Conservation (phyloP, 2,888 invertebrate genomes). For the Agonopterix subpropinquella region DNA sequence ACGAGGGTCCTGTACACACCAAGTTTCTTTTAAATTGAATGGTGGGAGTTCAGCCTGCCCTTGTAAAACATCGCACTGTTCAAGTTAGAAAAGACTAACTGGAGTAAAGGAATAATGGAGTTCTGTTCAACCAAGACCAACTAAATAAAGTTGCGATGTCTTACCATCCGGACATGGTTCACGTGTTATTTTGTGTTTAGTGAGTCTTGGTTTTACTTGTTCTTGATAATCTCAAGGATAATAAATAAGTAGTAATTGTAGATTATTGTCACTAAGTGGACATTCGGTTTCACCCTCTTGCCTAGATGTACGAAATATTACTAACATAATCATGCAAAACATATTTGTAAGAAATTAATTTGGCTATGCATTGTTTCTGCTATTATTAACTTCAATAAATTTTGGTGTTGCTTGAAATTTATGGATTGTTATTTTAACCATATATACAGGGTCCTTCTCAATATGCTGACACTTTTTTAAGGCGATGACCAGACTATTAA, state of each 20-base stretch:
- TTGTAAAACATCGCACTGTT: slow-evolving; percentile 67
- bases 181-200: slow-evolving; percentile 67
- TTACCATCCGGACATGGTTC: slow-evolving; percentile 41
- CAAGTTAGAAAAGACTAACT: slow-evolving; percentile 73
- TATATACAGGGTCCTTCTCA: too few species aligned
- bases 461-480: too few species aligned
- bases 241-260: slow-evolving; percentile 17
- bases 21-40: slow-evolving; percentile 75
- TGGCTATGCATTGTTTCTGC: slow-evolving; percentile 56
- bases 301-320: slow-evolving; percentile 22
- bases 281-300: slow-evolving; percentile 25
- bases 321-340: not conserved
- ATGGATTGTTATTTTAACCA: slow-evolving; percentile 16
- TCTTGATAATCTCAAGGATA: slow-evolving; percentile 47
- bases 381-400: slow-evolving; percentile 52
- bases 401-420: slow-evolving; percentile 59
- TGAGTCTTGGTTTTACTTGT: slow-evolving; percentile 75
- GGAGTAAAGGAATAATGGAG: slow-evolving; percentile 71
- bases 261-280: slow-evolving; percentile 20
- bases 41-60: slow-evolving; percentile 69
- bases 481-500: too few species aligned
- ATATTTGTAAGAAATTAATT: slow-evolving; percentile 22
- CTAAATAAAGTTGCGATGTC: slow-evolving; percentile 64
- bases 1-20: slow-evolving; percentile 64
- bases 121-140: slow-evolving; percentile 76